Evolutionary conservation across 2,888 invertebrate species (phyloP).

Genomic region (Apoderus coryli): DNA sequence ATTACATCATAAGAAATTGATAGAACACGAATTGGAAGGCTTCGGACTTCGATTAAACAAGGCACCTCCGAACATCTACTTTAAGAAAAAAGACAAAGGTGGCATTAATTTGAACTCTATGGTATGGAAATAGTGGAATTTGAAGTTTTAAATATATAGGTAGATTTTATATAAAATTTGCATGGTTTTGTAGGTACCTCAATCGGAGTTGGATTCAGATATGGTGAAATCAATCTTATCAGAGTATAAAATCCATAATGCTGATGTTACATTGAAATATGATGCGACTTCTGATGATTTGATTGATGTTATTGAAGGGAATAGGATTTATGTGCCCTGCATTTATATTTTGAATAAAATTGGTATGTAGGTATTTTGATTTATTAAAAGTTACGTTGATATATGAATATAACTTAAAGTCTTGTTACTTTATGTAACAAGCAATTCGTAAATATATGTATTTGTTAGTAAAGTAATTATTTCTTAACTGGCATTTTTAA

Average conservation of each 20-base stretch:
- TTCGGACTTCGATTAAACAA: conserved; percentile 94
- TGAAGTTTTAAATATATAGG: not conserved
- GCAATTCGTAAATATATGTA: too few species aligned
- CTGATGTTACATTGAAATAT: conserved; percentile 86
- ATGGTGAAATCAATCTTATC: conserved; percentile 90
- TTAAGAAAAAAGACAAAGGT: conserved; percentile 95
- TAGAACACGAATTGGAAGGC: conserved; percentile 98
- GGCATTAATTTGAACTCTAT: conserved; percentile 90
- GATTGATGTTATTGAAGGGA: conserved; percentile 97
- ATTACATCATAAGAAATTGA: conserved; percentile 84
- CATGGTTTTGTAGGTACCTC: conserved; percentile 51
- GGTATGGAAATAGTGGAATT: conserved; percentile 39
- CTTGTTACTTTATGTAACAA: too few species aligned
- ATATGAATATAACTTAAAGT: too few species aligned
- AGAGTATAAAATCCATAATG: conserved; percentile 98
- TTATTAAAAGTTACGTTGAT: too few species aligned
- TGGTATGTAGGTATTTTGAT: conserved; percentile 50
- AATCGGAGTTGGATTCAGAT: conserved; percentile 88
- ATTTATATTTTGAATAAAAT: conserved; percentile 99
- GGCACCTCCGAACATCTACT: conserved; percentile 92
- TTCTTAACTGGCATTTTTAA: too few species aligned
- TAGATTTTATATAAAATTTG: too few species aligned
- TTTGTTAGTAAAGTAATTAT: too few species aligned
- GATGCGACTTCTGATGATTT: conserved; percentile 96
- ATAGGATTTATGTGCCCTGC: conserved; percentile 95